A percentile compares a stretch with the other conserved stretches of the same genome.
Conservation (phyloP, 2,888 invertebrate species). For the Gibbula magus region DNA sequence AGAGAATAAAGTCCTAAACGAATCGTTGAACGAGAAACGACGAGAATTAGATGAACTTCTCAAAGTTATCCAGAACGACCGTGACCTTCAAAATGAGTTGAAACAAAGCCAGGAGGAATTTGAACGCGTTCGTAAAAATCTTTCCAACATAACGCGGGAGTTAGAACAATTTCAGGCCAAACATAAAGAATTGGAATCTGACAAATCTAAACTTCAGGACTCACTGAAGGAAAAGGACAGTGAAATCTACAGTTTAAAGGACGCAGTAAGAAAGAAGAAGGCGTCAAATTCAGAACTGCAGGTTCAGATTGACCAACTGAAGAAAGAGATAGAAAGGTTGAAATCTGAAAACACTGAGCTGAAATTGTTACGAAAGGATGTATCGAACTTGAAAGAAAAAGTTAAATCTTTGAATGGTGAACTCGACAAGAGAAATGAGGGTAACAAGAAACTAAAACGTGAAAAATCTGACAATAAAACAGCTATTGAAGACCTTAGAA, state of each 20-base stretch:
- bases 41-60: conserved; percentile 34
- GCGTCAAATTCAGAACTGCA: not conserved
- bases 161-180: conserved; percentile 44
- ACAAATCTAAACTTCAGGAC: conserved; percentile 5
- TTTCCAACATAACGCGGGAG: conserved; percentile 45
- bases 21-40: conserved; percentile 34
- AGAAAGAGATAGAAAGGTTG: conserved; percentile 17
- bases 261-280: conserved; percentile 11
- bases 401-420: conserved; percentile 3
- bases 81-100: conserved; percentile 34
- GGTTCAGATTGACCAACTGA: conserved; percentile 6
- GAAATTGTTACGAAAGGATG: not conserved
- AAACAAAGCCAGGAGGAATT: conserved; percentile 44
- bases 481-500: conserved; percentile 30
- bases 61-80: conserved; percentile 33
- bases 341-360: conserved; percentile 7
- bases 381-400: not conserved
- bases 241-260: conserved; percentile 4
- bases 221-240: conserved; percentile 15
- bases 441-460: conserved; percentile 16
- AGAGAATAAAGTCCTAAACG: conserved; percentile 42
- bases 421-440: not conserved
- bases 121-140: conserved; percentile 40
- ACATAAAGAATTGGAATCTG: conserved; percentile 37
- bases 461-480: conserved; percentile 25